Percentiles rank a stretch among this genome's conserved stretches.
Conservation (phyloP, 1,140 invertebrate species). For the Prorops nasuta region DNA sequence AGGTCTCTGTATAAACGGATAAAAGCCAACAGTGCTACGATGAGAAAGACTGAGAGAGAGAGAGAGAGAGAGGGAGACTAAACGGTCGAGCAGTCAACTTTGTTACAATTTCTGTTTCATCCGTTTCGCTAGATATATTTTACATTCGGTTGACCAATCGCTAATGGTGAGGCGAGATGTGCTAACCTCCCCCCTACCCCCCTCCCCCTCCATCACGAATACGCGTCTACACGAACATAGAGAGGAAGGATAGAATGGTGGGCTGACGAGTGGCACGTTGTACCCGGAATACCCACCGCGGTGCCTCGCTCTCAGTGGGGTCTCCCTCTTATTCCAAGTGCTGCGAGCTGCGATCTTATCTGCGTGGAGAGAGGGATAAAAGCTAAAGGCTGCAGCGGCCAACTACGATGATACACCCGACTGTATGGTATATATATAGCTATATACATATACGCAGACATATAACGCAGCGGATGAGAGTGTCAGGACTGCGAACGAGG, state of each 20-base stretch:
- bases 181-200: too few species aligned
- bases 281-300: conserved; percentile 51
- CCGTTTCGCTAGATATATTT: too few species aligned
- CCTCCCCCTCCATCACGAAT: too few species aligned
- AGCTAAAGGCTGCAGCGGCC: conserved; percentile 34
- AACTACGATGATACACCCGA: conserved; percentile 42
- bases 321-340: conserved; percentile 44
- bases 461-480: conserved; percentile 34
- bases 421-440: conserved; percentile 12
- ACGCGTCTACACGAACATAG: background rate
- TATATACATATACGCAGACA: background rate
- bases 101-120: background rate
- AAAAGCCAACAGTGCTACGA: conserved; percentile 25
- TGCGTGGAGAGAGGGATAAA: conserved; percentile 31
- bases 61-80: background rate
- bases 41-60: too few species aligned
- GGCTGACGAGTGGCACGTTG: conserved; percentile 52
- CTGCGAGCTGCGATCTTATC: conserved; percentile 19
- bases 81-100: conserved; percentile 3
- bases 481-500: conserved; percentile 42
- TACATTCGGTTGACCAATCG: too few species aligned
- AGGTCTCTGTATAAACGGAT: conserved; percentile 46
- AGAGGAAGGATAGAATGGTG: too few species aligned
- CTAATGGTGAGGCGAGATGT: too few species aligned
- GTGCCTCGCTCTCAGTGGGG: conserved; percentile 45